Base-by-base conservation (phyloP, 1,140 invertebrate genomes). In the Aphidius gifuensis region DNA sequence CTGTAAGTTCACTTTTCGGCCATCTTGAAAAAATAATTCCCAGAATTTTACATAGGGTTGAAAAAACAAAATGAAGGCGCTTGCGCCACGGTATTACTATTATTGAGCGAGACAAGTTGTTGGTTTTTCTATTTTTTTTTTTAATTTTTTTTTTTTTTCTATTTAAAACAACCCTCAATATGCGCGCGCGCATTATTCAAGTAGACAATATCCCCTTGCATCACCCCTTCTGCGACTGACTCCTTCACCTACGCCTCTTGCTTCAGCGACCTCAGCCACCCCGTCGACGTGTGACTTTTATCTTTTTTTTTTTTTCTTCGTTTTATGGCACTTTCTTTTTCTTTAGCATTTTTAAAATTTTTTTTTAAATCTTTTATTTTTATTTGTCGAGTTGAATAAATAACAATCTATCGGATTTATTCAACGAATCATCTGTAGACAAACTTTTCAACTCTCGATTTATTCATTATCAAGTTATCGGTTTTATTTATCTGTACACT, bases 1-100 rank as follows among this genome's bases (percentile, higher is more conserved):
- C 51, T 8, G 32, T 44, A 44, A 11, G 9, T 8, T 44, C 5
- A 7, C 50, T 6, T 1, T 21, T 47, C 59, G 68, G 76, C 76
- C 75, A 78, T 78, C 73, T 77, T 78, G 71, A 69, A 77, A 78
- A 76, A 78, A 75, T 38, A 32, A 32, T 32, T 32, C 23, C 23
- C 23, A 32, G 23, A 1, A 32, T 32, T 32, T 32, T 32, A 32
- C 23, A 32, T 59, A 51, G 45, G 58, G 64, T 60, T 60, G 67
- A 73, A 78, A 78, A 78, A 78, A 78, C 75, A 78, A 78, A 78
- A 78, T 77, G 75, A 77, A 78, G 74, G 76, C 76, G 75, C 76
- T 77, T 78, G 76, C 76, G 76, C 76, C 72, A 71, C 62, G 58
- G 66, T 64, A 58, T 66, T 23, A 32, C 23, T 65, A 64, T 75